Evolutionary conservation across 2,797 vertebrate genomes (phyloP), one percentile per base, ranked within the genome.

Genomic region (Gallinago solitaria): DNA sequence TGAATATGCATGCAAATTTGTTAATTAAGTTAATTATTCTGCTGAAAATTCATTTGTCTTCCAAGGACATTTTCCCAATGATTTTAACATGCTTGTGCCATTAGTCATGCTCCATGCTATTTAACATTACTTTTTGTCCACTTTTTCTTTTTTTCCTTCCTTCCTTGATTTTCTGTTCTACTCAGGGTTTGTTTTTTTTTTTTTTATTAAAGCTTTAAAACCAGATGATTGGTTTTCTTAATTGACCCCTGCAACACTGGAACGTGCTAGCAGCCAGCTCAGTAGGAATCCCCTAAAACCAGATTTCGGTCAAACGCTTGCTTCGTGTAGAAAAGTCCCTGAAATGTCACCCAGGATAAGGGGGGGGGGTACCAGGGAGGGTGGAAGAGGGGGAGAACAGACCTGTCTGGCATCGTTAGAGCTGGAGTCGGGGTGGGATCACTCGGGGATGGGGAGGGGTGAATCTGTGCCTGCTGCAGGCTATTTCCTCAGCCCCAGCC

Each of bases 11-110:
- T 99, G 99, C 98, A 99, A 99, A 99, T 99, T 99, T 99, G 99
- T 99, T 99, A 99, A 99, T 99, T 99, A 99, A 99, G 99, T 99
- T 99, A 99, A 99, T 99, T 99, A 99, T 99, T 99, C 99, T 99
- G 99, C 98, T 99, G 99, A 99, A 99, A 99, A 99, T 99, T 98
- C 99, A 99, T 99, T 99, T 98, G 99, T 99, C 99, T 99, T 99
- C 99, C 99, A 99, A 99, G 99, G 99, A 99, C 99, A 99, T 99
- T 99, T 99, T 99, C 99, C 99, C 99, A 98, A 99, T 99, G 99
- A 99, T 99, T 99, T 99, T 99, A 99, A 99, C 99, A 99, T 99
- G 99, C 99, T 99, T 99, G 98, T 97, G 97, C 98, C 99, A 99
- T 99, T 99, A 99, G 99, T 99, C 99, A 99, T 99, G 99, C 99